Conservation (phyloP, 2,113 vertebrate species). For the Macheiramphus alcinus region DNA sequence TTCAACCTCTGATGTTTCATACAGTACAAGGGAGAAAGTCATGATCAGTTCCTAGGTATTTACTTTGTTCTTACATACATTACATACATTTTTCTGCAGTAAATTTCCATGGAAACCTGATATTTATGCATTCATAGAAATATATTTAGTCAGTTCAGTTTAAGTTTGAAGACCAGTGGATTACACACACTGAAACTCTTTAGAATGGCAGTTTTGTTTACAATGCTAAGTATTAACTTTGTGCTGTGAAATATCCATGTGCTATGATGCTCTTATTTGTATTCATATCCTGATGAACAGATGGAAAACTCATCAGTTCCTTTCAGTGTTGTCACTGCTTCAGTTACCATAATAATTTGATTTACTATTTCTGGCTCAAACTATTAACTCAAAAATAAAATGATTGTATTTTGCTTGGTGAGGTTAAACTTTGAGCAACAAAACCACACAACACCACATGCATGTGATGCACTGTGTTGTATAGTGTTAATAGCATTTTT, state of each 20-base stretch:
- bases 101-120: not conserved
- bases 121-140: not conserved
- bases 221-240: not conserved
- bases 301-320: not conserved
- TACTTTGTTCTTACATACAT: not conserved
- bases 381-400: not conserved
- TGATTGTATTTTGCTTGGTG: fast-evolving
- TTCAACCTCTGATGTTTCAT: not conserved
- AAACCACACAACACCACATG: not conserved
- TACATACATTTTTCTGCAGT: not conserved
- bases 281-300: not conserved
- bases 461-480: not conserved
- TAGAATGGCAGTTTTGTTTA: not conserved
- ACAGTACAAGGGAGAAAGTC: not conserved
- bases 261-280: not conserved
- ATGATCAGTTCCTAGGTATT: not conserved
- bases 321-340: not conserved
- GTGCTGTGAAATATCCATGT: not conserved
- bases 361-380: not conserved
- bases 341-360: not conserved
- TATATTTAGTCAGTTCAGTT: not conserved
- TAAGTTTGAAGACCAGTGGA: not conserved
- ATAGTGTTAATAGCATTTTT: not conserved
- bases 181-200: not conserved
- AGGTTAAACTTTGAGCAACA: not conserved